Evolutionary conservation across 2,797 vertebrate genomes (phyloP).

Genomic region (Schizothorax lantsangensis): DNA sequence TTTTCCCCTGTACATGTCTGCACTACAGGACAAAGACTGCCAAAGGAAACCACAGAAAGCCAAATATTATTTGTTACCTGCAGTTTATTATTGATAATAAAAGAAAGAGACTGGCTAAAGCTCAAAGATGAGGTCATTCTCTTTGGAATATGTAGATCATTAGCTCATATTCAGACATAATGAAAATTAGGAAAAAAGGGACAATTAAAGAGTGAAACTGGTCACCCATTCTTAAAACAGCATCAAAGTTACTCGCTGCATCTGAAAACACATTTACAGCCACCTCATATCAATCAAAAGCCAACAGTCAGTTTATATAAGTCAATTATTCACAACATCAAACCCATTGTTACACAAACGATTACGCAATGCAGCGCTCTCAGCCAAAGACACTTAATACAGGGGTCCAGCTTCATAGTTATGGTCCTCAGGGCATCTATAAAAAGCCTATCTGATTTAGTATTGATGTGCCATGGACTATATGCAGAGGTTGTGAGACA

Average conservation of each 20-base stretch:
- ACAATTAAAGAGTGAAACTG: conserved; percentile 4
- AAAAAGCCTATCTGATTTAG: conserved; percentile 40
- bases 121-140: conserved; percentile 39
- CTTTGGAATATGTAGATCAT: conserved; percentile 25
- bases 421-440: conserved; percentile 29
- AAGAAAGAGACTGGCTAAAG: conserved; percentile 36
- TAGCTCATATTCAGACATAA: neutral
- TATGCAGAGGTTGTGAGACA: conserved; percentile 1
- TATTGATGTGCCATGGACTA: neutral
- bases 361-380: conserved; percentile 39
- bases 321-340: conserved; percentile 42
- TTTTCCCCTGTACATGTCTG: conserved; percentile 40
- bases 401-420: conserved; percentile 25
- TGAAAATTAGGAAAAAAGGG: neutral
- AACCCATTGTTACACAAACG: conserved; percentile 35
- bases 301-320: neutral
- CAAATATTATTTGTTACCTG: conserved; percentile 60
- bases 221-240: conserved; percentile 15
- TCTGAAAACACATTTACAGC: conserved; percentile 29
- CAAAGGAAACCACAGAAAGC: conserved; percentile 55
- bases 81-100: conserved; percentile 55
- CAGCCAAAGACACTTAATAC: conserved; percentile 31
- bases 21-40: conserved; percentile 53
- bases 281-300: conserved; percentile 47
- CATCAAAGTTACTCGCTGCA: neutral